A percentile compares a stretch with the other conserved stretches of the same genome.
Conservation (phyloP, 2,113 vertebrate species). For the Macaca nemestrina region DNA sequence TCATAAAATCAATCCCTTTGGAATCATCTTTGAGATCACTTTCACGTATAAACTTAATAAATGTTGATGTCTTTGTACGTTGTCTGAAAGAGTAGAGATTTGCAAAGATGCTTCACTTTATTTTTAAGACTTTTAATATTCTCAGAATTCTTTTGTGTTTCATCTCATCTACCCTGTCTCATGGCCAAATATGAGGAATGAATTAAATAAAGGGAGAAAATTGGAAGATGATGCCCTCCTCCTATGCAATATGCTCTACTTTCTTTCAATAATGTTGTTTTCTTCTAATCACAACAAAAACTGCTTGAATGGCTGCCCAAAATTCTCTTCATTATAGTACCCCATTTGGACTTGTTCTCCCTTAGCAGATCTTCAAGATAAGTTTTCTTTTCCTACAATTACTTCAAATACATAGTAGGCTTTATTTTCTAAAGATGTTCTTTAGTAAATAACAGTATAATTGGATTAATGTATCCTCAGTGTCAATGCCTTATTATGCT, state of each 20-base stretch:
- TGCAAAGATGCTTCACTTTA: conserved; percentile 8
- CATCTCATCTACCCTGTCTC: background rate
- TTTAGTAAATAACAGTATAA: background rate
- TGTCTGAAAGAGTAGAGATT: background rate
- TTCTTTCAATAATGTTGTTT: background rate
- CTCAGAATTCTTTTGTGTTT: background rate
- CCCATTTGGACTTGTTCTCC: background rate
- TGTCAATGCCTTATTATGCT: background rate
- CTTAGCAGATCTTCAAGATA: background rate
- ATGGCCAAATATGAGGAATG: background rate
- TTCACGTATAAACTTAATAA: background rate
- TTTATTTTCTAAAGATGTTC: background rate
- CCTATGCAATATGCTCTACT: background rate
- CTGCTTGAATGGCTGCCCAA: background rate
- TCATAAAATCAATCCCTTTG: background rate
- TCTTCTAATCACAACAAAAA: background rate
- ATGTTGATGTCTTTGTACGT: background rate
- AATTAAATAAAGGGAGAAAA: background rate
- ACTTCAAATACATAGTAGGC: background rate
- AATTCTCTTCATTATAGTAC: background rate
- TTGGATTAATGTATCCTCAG: background rate
- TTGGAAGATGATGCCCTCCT: background rate
- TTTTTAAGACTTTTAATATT: background rate
- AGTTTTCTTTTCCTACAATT: background rate
- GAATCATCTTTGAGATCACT: background rate